Evolutionary conservation across 2,113 vertebrate genomes (phyloP).

Genomic region (Megaleporinus macrocephalus): DNA sequence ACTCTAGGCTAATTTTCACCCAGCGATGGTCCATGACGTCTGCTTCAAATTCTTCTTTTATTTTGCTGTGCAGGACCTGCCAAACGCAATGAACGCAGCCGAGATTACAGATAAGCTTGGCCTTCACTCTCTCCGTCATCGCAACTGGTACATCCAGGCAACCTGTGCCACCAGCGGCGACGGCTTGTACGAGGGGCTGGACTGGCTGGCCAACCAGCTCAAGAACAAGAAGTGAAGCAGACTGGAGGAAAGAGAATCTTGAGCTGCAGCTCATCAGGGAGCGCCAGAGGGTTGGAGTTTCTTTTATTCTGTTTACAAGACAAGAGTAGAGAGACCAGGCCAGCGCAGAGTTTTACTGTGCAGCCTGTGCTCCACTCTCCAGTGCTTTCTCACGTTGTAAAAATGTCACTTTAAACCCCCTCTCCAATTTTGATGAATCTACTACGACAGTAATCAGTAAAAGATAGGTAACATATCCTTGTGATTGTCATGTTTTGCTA

Average conservation of each 20-base stretch:
- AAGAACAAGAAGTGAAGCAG: slow-evolving; percentile 94
- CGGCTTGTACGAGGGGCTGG: slow-evolving; percentile 93
- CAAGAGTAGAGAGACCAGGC: slow-evolving; percentile 61
- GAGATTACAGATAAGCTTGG: slow-evolving; percentile 98
- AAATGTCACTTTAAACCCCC: slow-evolving; percentile 27
- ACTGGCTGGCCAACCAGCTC: slow-evolving; percentile 98
- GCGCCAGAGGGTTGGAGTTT: slow-evolving; percentile 59
- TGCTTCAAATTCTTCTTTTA: neutral
- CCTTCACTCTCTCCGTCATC: slow-evolving; percentile 92
- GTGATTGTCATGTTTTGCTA: slow-evolving; percentile 15
- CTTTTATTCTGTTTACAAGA: slow-evolving; percentile 70
- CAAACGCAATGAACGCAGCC: slow-evolving; percentile 95
- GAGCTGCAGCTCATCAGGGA: slow-evolving; percentile 61
- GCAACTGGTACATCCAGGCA: slow-evolving; percentile 98
- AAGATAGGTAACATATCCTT: slow-evolving; percentile 1
- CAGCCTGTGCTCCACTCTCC: neutral
- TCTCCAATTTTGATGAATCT: slow-evolving; percentile 13
- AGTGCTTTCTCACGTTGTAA: slow-evolving; percentile 25
- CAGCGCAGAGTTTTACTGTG: slow-evolving; percentile 7
- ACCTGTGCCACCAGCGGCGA: slow-evolving; percentile 97
- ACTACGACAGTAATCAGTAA: neutral
- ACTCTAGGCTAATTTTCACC: neutral
- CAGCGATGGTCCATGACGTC: neutral
- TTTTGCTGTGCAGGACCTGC: slow-evolving; percentile 83
- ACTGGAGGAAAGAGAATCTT: slow-evolving; percentile 60